phyloP scores from a whole-genome alignment of 2,888 invertebrate species.

The Cerceris ruficornis region DNA sequence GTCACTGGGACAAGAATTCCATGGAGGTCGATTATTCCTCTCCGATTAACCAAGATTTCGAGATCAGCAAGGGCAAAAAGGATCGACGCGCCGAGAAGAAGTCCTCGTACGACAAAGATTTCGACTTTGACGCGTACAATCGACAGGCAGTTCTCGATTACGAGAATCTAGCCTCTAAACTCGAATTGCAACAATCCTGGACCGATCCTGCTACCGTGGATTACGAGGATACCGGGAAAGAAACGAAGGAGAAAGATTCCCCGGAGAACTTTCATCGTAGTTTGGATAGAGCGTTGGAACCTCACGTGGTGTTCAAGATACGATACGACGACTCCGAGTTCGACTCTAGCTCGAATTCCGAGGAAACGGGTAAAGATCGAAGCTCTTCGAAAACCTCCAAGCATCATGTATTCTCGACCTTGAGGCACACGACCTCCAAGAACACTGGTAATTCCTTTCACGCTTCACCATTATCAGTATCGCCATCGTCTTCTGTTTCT shows the following conservation, averaged over 20 bases:
- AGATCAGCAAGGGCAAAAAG: slow-evolving; percentile 25
- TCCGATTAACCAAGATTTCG: slow-evolving; percentile 26
- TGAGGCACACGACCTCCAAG: slow-evolving; percentile 42
- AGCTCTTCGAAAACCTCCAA: slow-evolving; percentile 23
- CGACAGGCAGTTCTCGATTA: slow-evolving; percentile 77
- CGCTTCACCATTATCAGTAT: slow-evolving; percentile 28
- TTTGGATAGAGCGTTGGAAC: slow-evolving; percentile 73
- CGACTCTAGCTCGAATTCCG: slow-evolving; percentile 72
- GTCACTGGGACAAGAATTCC: slow-evolving; percentile 41
- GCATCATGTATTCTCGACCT: slow-evolving; percentile 34
- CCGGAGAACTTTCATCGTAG: slow-evolving; percentile 53
- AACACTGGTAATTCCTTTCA: slow-evolving; percentile 65
- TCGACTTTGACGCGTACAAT: slow-evolving; percentile 74
- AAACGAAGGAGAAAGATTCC: slow-evolving; percentile 40
- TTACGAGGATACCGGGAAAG: slow-evolving; percentile 45
- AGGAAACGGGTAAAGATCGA: slow-evolving; percentile 57
- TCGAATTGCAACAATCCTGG: slow-evolving; percentile 58
- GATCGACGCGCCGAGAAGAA: slow-evolving; percentile 30
- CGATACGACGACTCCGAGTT: slow-evolving; percentile 77
- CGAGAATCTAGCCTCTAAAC: slow-evolving; percentile 72
- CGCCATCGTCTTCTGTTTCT: slow-evolving; percentile 40
- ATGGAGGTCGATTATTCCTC: slow-evolving; percentile 38
- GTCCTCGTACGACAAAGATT: slow-evolving; percentile 48
- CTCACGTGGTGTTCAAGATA: slow-evolving; percentile 78
- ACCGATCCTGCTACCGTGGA: slow-evolving; percentile 40